These are phyloP conservation scores for Aurelia sp. DNA, from an alignment of 30 jellyfish, hydroid and myxozoan species.

Conservation along the genomic window DNA sequence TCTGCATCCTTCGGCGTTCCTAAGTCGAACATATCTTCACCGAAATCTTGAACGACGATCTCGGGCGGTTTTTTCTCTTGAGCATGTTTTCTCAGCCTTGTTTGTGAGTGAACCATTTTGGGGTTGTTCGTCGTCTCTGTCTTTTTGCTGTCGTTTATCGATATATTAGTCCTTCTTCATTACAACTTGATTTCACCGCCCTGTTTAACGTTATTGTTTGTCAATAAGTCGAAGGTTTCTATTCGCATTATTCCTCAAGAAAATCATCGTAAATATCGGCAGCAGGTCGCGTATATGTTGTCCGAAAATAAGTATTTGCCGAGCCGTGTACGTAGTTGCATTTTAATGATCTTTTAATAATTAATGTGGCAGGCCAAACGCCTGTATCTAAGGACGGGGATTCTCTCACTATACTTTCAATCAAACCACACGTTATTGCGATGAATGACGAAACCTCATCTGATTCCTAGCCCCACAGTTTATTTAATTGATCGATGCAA, in stretches of 20 bases:
- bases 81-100: slow-evolving; percentile 33
- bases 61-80: slow-evolving; percentile 71
- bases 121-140: background rate
- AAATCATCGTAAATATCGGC: slow-evolving; percentile 25
- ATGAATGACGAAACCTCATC: background rate
- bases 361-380: slow-evolving; percentile 28
- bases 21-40: slow-evolving; percentile 81
- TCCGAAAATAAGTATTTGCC: slow-evolving; percentile 23
- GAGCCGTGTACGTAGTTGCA: slow-evolving; percentile 71
- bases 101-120: slow-evolving; percentile 74
- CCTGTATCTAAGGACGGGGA: slow-evolving; percentile 72
- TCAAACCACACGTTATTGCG: slow-evolving; percentile 58
- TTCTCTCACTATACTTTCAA: slow-evolving; percentile 28
- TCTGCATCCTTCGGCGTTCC: slow-evolving; percentile 86
- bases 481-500: no score
- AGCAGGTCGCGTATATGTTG: slow-evolving; percentile 54
- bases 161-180: background rate
- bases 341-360: slow-evolving; percentile 63
- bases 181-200: background rate
- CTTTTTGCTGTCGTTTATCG: slow-evolving; percentile 34
- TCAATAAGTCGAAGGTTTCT: background rate
- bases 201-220: no score
- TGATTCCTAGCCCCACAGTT: no score
- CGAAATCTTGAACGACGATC: slow-evolving; percentile 75
- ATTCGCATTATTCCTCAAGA: background rate